Conservation (phyloP, 2,113 vertebrate species). For the Hippocampus barbouri region DNA sequence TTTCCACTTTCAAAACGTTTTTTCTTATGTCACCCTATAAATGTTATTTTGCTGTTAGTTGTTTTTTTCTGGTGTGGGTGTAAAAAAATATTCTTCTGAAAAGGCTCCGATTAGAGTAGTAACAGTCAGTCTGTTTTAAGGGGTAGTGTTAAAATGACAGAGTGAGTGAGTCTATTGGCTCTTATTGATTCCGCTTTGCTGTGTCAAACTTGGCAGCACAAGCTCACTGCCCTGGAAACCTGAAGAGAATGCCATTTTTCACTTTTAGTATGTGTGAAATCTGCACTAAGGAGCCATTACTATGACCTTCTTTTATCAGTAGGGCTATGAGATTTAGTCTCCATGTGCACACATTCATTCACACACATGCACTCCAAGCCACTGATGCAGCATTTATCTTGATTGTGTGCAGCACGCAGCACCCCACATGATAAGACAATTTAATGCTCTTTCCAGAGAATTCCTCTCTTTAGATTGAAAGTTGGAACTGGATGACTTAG, state of each 20-base stretch:
- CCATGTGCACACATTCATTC: conserved; percentile 14
- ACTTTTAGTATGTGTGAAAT: conserved; percentile 42
- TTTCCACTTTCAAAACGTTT: background rate
- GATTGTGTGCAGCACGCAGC: conserved; percentile 45
- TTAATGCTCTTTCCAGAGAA: conserved; percentile 57
- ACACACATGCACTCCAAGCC: conserved; percentile 16
- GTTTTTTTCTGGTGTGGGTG: background rate
- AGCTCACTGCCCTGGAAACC: conserved; percentile 40
- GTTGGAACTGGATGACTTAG: conserved; percentile 64
- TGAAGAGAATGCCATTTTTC: conserved; percentile 36
- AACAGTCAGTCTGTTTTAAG: conserved; percentile 13
- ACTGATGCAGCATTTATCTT: conserved; percentile 44
- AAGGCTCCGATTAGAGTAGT: background rate
- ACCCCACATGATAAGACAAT: conserved; percentile 57
- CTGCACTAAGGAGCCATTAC: conserved; percentile 15
- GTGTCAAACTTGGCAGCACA: conserved; percentile 48
- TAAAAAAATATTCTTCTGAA: background rate
- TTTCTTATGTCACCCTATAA: background rate
- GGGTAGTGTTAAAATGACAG: conserved; percentile 42
- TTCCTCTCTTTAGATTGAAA: conserved; percentile 50
- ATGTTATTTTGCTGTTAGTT: background rate
- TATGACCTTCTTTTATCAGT: conserved; percentile 45
- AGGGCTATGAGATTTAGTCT: conserved; percentile 31
- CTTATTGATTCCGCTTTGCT: conserved; percentile 51
- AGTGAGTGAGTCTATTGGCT: conserved; percentile 54